A percentile compares a stretch with the other conserved stretches of the same genome.
phyloP scores from a whole-genome alignment of 2,113 vertebrate genomes.

The Hippopotamus amphibius region DNA sequence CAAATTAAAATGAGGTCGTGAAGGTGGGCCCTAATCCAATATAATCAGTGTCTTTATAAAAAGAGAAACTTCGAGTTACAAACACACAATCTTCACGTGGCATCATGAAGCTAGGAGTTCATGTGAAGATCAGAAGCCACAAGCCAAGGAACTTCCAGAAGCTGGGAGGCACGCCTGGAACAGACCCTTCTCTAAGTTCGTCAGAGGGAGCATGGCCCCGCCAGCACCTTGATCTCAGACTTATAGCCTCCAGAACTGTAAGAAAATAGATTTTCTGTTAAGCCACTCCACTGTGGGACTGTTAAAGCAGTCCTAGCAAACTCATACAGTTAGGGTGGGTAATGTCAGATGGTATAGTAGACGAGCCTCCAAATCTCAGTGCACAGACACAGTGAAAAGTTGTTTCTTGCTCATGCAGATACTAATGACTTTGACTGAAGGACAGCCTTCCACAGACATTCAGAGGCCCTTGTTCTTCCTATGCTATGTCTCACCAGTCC shows the following conservation, averaged over 20 bases:
- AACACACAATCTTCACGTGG: fast-evolving
- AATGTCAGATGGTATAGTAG: not conserved
- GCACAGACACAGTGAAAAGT: not conserved
- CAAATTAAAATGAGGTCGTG: not conserved
- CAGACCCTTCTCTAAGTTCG: not conserved
- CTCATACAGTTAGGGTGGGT: not conserved
- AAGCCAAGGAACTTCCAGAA: not conserved
- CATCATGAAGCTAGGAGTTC: not conserved
- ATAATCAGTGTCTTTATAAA: not conserved
- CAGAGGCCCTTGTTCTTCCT: not conserved
- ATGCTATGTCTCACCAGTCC: not conserved
- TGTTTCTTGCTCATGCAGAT: not conserved
- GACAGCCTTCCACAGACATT: not conserved
- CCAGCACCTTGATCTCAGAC: not conserved
- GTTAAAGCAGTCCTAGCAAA: not conserved
- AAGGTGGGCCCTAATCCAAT: not conserved
- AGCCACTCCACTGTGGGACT: not conserved
- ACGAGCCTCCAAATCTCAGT: not conserved
- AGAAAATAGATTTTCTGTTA: not conserved
- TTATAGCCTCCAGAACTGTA: not conserved
- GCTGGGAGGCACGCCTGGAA: not conserved
- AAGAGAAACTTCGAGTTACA: not conserved
- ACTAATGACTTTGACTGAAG: not conserved
- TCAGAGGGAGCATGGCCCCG: not conserved
- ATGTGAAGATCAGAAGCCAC: too few relatives aligned